These are phyloP conservation scores for Tetrao urogallus DNA, from an alignment of 2,113 vertebrate genomes.

Conservation along the genomic window DNA sequence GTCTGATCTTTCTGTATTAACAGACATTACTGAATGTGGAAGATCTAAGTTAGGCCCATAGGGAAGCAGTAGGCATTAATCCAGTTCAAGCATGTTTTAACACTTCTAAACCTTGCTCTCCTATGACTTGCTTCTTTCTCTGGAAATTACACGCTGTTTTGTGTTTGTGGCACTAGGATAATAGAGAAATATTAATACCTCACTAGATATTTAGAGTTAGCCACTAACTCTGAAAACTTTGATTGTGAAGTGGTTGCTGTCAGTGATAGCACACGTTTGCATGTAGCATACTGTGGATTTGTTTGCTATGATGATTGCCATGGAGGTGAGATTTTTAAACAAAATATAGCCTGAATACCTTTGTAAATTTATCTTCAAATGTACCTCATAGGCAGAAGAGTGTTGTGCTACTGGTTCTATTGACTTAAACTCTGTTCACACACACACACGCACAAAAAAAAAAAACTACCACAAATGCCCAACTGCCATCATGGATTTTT, in stretches of 20 bases:
- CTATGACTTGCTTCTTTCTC: background rate
- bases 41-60: background rate
- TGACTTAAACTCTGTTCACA: background rate
- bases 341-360: background rate
- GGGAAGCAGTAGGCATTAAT: background rate
- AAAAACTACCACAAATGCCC: background rate
- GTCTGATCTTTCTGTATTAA: background rate
- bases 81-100: background rate
- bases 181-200: background rate
- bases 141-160: background rate
- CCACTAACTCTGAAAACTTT: background rate
- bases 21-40: background rate
- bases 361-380: background rate
- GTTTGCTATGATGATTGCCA: background rate
- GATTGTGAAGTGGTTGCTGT: background rate
- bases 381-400: background rate
- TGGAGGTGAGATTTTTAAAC: background rate
- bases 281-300: rapidly evolving
- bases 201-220: background rate
- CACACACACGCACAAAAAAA: too few relatives aligned
- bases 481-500: background rate
- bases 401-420: background rate
- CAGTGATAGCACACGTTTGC: rapidly evolving
- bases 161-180: background rate
- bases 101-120: background rate